Percentiles rank a stretch among this genome's conserved stretches.
Evolutionary conservation across 2,113 vertebrate species (phyloP).

Genomic region (Antechinus stuartii): DNA sequence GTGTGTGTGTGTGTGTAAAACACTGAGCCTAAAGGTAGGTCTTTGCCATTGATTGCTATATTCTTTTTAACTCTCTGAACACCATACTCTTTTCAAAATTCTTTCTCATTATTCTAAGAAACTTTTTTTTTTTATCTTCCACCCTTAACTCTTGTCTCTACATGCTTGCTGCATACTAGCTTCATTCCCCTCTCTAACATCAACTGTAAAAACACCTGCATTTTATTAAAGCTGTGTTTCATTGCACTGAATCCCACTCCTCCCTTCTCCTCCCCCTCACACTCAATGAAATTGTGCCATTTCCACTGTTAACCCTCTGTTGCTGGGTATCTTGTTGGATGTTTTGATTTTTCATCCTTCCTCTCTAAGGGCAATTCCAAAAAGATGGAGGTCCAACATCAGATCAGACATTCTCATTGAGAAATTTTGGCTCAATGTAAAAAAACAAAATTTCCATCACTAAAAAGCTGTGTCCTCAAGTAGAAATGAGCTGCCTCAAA

Average conservation of each 20-base stretch:
- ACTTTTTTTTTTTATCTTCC: conserved; percentile 55
- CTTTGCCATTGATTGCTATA: conserved; percentile 69
- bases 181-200: conserved; percentile 54
- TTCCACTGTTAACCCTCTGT: conserved; percentile 80
- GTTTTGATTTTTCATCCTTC: accelerated
- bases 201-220: conserved; percentile 84
- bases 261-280: conserved; percentile 1
- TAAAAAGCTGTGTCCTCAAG: not conserved
- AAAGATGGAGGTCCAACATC: not conserved
- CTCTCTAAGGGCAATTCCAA: not conserved
- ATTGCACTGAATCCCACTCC: conserved; percentile 68
- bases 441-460: not conserved
- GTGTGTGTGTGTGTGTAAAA: not conserved
- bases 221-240: conserved; percentile 84
- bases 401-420: not conserved
- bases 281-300: conserved; percentile 72
- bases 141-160: conserved; percentile 71
- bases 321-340: conserved; percentile 65
- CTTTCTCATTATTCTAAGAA: conserved; percentile 77
- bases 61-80: conserved; percentile 71
- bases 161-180: conserved; percentile 61
- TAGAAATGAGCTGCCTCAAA: not conserved
- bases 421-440: not conserved
- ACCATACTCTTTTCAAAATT: conserved; percentile 74
- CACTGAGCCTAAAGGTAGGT: conserved; percentile 55